These are phyloP conservation scores for Crotalus viridis DNA, from an alignment of 2,113 vertebrate species.

Conservation along the genomic window DNA sequence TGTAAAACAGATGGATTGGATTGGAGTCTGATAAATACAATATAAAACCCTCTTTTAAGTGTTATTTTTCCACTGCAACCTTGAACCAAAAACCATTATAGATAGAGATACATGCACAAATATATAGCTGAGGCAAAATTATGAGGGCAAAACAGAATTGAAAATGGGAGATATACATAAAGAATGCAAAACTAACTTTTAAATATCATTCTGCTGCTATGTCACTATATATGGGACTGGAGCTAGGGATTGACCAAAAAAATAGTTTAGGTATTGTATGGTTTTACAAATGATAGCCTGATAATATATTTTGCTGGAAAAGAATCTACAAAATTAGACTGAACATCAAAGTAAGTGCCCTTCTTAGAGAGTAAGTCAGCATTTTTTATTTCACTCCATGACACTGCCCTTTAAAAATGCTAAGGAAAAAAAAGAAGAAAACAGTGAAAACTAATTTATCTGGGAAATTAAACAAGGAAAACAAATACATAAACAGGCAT, in stretches of 20 bases:
- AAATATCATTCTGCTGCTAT: not conserved
- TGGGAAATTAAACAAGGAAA: not conserved
- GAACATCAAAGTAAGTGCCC: not conserved
- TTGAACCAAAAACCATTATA: not conserved
- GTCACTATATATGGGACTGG: not conserved
- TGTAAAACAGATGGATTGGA: not conserved
- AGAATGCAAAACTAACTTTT: not conserved
- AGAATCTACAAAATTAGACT: not conserved
- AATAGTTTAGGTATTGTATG: not conserved
- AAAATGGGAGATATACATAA: not conserved
- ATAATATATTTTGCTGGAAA: not conserved
- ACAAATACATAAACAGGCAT: not conserved
- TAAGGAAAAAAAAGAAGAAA: not conserved
- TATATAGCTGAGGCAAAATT: not conserved
- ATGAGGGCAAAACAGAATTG: not conserved
- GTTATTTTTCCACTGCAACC: not conserved
- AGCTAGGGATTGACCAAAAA: not conserved
- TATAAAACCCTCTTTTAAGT: not conserved
- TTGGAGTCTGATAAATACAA: not conserved
- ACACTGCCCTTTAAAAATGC: not conserved
- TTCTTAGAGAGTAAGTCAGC: not conserved
- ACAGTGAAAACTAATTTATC: not conserved
- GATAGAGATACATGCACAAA: not conserved
- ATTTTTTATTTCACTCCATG: not conserved
- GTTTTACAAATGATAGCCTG: not conserved